Conservation (phyloP, 2,888 invertebrate genomes). For the Meliscaeva auricollis region DNA sequence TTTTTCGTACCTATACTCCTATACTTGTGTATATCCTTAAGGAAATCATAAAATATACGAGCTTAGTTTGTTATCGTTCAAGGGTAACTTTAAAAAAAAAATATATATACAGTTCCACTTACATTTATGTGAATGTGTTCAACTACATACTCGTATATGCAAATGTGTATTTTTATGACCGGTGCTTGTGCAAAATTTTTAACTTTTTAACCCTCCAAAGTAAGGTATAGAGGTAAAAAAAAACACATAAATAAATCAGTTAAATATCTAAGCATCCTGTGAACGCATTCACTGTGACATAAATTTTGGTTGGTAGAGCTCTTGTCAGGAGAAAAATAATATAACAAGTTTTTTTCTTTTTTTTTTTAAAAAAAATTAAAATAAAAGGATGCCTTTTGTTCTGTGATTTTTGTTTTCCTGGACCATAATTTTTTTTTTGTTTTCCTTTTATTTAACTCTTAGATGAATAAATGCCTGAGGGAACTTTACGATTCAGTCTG, state of each 20-base stretch:
- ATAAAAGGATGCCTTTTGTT: too few relatives aligned
- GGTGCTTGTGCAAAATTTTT: slow-evolving; percentile 29
- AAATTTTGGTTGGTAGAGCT: slow-evolving; percentile 9
- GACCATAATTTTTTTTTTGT: too few relatives aligned
- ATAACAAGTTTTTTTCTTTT: too few relatives aligned
- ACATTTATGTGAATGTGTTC: slow-evolving; percentile 13
- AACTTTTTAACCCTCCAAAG: slow-evolving; percentile 50
- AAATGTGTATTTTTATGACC: slow-evolving; percentile 12
- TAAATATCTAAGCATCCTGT: slow-evolving; percentile 61
- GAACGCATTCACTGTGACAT: slow-evolving; percentile 6
- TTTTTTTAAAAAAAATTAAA: too few relatives aligned
- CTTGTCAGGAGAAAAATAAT: too few relatives aligned
- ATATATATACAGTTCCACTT: neutral
- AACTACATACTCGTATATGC: neutral
- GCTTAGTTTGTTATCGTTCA: slow-evolving; percentile 27
- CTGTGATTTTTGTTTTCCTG: too few relatives aligned
- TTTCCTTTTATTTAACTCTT: too few relatives aligned
- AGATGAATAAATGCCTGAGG: too few relatives aligned
- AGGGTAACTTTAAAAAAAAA: neutral
- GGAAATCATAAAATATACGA: slow-evolving; percentile 57
- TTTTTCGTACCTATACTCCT: neutral
- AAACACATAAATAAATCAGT: slow-evolving; percentile 67
- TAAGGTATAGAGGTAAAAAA: neutral
- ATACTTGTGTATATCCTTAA: slow-evolving; percentile 36
- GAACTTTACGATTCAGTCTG: too few relatives aligned